Base-by-base conservation (phyloP, 1,140 invertebrate genomes). In the Polyergus mexicanus region DNA sequence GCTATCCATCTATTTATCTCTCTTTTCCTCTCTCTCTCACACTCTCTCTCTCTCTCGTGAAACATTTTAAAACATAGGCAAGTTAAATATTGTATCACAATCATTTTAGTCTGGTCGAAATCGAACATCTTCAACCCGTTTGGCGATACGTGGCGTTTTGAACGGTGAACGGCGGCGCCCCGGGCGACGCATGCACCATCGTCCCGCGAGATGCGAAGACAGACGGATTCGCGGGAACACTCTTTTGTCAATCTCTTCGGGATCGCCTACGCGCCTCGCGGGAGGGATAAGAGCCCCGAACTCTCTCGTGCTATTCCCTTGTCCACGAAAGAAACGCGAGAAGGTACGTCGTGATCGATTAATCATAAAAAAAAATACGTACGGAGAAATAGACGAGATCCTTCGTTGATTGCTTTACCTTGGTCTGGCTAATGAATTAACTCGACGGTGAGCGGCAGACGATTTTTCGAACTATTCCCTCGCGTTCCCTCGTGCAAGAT, bases 51-150 rank as follows among this genome's bases (percentile, higher is more conserved):
- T 44, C 28, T 63, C 60, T 44, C 76, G 62, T 74, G 58, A 87
- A 87, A 86, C 88, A 51, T 86, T 91, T 93, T 92, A 92, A 92
- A 94, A 94, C 92, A 93, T 94, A 94, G 94, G 92, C 94, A 94
- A 94, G 94, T 95, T 95, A 95, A 95, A 95, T 95, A 94, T 95
- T 94, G 92, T 95, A 95, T 95, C 94, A 95, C 94, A 95, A 95
- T 95, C 93, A 93, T 95, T 89, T 86, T 72, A 94, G 93, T 94
- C 94, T 94, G 93, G 94, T 95, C 93, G 92, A 94, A 94, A 94
- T 94, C 93, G 94, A 95, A 94, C 93, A 94, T 94, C 93, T 94
- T 94, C 91, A 92, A 93, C 92, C 93, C 92, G 90, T 94, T 93
- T 93, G 87, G 86, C 88, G 91, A 93, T 93, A 94, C 92, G 91